Base-by-base conservation (phyloP, 2,113 vertebrate species). In the Maccullochella peelii region DNA sequence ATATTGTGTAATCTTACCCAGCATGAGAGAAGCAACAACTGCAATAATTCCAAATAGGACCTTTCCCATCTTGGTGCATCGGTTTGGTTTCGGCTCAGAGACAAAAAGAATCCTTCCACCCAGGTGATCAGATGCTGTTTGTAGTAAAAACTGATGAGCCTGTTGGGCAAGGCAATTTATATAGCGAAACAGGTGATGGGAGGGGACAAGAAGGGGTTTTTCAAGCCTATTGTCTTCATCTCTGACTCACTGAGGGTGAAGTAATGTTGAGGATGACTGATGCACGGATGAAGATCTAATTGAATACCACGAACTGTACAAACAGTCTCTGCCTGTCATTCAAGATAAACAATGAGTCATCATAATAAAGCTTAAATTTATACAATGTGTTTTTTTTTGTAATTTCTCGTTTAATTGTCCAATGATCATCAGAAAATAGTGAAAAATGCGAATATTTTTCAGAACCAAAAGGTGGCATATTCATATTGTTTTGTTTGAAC, bases 1-100 rank as follows among this genome's bases (percentile, higher is more conserved):
- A 75, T 38, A 18, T 8, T 30, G n/a, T 16, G 47, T 2, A 44
- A 23, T 77, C 94, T 95, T 87, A 95, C 95, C 89, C 18, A 94
- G 40, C 61, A 92, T 47, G 14, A 94, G 61, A 62, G 82, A 85
- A 20, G 91, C 93, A 38, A 93, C 21, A 2, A 30, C 82, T 15
- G 79, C 90, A 38, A 92, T 4, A 27, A 93, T 9, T 63, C 75
- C 94, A 30, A 90, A 6, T 1, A 95, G 1, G 50, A 94, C 42
- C 70, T 15, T 91, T 73, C 58, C 90, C 95, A 95, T 96, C 67
- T 86, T 89, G 42, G 2, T 44, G 58, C 59, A 66, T 76, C 25
- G 55, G n/a, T 65, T 69, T 49, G 44, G 73, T 73, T 21, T 75
- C 1, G 10, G 16, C 12, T 42, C 0, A 54, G 27, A 54, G 25